Base-by-base conservation (phyloP, 2,797 vertebrate genomes). In the Molossus molossus region DNA sequence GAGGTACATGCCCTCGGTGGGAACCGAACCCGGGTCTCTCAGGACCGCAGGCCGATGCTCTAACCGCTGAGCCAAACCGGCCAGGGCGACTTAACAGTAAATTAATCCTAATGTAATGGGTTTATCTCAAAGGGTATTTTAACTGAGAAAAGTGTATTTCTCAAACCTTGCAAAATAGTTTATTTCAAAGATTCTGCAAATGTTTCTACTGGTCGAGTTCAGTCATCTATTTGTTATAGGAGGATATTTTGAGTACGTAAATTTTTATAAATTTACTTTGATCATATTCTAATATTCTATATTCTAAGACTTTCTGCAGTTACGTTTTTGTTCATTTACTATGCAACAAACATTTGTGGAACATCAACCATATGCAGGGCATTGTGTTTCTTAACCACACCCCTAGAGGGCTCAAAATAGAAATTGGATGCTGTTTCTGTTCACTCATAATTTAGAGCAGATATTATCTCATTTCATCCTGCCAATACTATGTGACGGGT, bases 71-170 rank as follows among this genome's bases (percentile, higher is more conserved):
- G n/a, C n/a, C n/a, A n/a, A n/a, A n/a, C n/a, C n/a, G n/a, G n/a
- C n/a, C n/a, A n/a, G n/a, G n/a, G n/a, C n/a, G 76, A 90, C 10
- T 37, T n/a, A 57, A 92, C 13, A 57, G 27, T 72, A 57, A 92
- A 53, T 40, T 79, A 81, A 87, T 90, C 48, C 57, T 77, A 65
- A 15, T 67, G 4, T 27, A 50, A 53, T 62, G 1, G 40, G 17
- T 73, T 65, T 89, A 62, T 70, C 17, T 48, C 45, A 76, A 89
- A 76, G 5, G 1, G 11, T 40, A 58, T 60, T 67, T 96, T 72
- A 84, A 77, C 10, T 40, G 20, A 76, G 58, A 67, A 80, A 81
- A 57, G 50, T 40, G 7, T 21, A 18, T 84, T 64, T 82, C 33
- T 67, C 11, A 53, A 64, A 15, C 15, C 33, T 72, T 88, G 64